Conservation (phyloP, 2,888 invertebrate genomes). For the Chrysolina americana region DNA sequence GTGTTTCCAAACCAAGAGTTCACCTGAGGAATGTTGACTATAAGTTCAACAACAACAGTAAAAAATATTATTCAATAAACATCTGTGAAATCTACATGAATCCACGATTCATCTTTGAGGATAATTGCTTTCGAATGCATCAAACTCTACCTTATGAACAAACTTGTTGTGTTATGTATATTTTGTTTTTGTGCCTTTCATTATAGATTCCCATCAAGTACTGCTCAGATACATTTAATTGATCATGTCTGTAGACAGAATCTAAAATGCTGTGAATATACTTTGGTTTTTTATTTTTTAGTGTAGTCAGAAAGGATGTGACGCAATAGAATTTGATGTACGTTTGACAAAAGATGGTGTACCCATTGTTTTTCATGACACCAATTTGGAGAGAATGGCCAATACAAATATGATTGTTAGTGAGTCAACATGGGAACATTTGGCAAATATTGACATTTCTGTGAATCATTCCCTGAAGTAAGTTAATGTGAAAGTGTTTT, state of each 20-base stretch:
- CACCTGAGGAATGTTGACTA: too few species aligned
- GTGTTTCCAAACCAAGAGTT: too few species aligned
- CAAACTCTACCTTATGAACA: too few species aligned
- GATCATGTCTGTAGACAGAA: neutral
- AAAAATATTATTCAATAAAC: too few species aligned
- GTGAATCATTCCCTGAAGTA: slow-evolving; percentile 80
- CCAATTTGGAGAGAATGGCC: slow-evolving; percentile 78
- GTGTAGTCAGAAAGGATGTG: slow-evolving; percentile 81
- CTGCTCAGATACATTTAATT: too few species aligned
- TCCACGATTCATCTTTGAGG: too few species aligned
- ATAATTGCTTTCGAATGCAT: too few species aligned
- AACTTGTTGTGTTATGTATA: too few species aligned
- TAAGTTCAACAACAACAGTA: too few species aligned
- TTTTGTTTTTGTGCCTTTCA: too few species aligned
- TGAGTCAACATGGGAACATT: slow-evolving; percentile 75
- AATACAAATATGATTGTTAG: slow-evolving; percentile 72
- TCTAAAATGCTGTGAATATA: slow-evolving; percentile 6
- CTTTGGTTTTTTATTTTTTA: slow-evolving; percentile 63
- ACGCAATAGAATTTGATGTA: slow-evolving; percentile 85
- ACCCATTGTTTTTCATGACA: slow-evolving; percentile 84
- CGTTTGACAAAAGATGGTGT: slow-evolving; percentile 81
- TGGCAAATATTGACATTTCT: slow-evolving; percentile 78
- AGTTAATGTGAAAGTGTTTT: slow-evolving; percentile 36
- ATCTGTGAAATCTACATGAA: too few species aligned
- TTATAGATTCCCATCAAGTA: too few species aligned